A percentile compares a stretch with the other conserved stretches of the same genome.
phyloP scores from a whole-genome alignment of 37 sponge, comb jelly and placozoan genomes.

The Cladorhizidae sp. region DNA sequence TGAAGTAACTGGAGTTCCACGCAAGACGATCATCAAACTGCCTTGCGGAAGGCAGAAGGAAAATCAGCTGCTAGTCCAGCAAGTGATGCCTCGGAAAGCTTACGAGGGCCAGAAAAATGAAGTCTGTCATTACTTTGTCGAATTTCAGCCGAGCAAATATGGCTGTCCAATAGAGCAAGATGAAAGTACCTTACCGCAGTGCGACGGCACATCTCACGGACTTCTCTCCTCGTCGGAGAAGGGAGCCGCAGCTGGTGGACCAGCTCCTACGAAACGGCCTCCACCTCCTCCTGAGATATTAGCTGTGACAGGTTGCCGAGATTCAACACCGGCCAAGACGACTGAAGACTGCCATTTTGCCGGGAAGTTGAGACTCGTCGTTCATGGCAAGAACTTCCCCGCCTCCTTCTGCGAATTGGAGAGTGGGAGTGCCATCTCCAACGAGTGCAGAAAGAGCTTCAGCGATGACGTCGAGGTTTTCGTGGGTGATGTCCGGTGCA shows the following conservation, averaged over 20 bases:
- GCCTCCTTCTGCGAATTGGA: background rate
- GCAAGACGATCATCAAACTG: constrained; percentile 42
- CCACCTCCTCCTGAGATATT: constrained; percentile 19
- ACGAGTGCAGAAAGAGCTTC: constrained; percentile 27
- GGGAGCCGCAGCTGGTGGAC: too few relatives aligned
- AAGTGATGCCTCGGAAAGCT: constrained; percentile 14
- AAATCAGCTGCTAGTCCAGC: background rate
- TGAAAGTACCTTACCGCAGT: too few relatives aligned
- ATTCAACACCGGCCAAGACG: constrained; percentile 32
- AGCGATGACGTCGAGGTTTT: constrained; percentile 5
- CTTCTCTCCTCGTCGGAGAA: too few relatives aligned
- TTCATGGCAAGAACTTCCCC: constrained; percentile 50
- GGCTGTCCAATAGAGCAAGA: constrained; percentile 38
- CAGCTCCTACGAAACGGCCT: background rate
- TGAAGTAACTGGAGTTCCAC: constrained; percentile 54
- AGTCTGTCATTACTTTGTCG: constrained; percentile 58
- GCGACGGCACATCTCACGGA: too few relatives aligned
- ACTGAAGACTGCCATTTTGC: constrained; percentile 48
- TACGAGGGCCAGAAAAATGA: constrained; percentile 53
- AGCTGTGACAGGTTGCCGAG: constrained; percentile 56
- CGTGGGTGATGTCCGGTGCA: constrained; percentile 31
- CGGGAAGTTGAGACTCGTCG: constrained; percentile 10
- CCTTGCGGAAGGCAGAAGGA: constrained; percentile 32
- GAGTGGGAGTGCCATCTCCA: background rate
- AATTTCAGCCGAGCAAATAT: constrained; percentile 43